Percentiles rank a stretch among this genome's conserved stretches.
Conservation (phyloP, 1,140 invertebrate genomes). For the Drosophila erecta region DNA sequence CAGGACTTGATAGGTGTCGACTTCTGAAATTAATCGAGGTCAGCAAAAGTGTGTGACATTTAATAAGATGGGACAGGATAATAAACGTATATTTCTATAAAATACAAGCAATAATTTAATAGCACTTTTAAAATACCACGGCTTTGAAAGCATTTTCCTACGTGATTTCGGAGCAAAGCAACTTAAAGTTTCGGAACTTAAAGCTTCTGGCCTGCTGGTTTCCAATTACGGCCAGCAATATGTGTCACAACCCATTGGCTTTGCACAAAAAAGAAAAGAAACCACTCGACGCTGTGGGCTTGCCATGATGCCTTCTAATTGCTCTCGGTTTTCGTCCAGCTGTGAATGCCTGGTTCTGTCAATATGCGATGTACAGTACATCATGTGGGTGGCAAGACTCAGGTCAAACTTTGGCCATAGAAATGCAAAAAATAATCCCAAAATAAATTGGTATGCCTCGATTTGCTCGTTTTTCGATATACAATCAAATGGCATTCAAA, state of each 20-base stretch:
- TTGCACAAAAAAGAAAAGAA: constrained; percentile 11
- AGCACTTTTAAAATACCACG: too few species aligned
- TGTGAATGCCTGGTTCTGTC: constrained; percentile 10
- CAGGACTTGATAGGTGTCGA: constrained; percentile 14
- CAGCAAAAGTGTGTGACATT: constrained; percentile 17
- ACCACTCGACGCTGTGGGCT: not conserved
- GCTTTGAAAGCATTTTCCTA: too few species aligned
- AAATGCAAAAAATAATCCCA: not conserved
- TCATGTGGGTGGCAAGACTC: not conserved
- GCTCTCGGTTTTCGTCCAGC: constrained; percentile 16
- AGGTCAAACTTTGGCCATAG: not conserved
- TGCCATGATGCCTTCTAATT: constrained; percentile 26
- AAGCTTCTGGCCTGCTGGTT: not conserved
- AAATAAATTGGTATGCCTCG: too few species aligned
- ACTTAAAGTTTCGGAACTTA: not conserved
- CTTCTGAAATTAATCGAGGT: constrained; percentile 5
- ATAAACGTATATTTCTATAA: not conserved
- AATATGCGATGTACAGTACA: not conserved
- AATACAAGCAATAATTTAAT: too few species aligned
- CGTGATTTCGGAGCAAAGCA: not conserved
- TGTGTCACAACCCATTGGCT: constrained; percentile 24
- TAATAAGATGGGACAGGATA: not conserved
- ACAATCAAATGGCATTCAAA: too few species aligned
- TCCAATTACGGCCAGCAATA: constrained; percentile 13
- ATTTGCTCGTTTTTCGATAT: too few species aligned